phyloP scores from a whole-genome alignment of 2,888 invertebrate genomes.

The Eledona agricola region DNA sequence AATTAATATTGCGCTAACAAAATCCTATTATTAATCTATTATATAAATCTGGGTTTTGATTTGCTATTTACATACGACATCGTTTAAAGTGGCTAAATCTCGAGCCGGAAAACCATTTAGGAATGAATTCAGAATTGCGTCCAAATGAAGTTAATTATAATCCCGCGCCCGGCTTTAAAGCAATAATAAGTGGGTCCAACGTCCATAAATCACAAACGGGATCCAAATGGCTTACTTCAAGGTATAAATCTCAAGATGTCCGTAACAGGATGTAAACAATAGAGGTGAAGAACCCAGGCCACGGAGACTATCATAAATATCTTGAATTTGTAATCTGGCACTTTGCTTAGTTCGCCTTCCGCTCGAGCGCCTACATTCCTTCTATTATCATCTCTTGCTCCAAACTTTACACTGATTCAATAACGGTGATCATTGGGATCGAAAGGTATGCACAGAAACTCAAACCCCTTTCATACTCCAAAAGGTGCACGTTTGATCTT shows the following conservation, averaged over 20 bases:
- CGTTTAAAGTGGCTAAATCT: too few species aligned
- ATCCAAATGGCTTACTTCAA: constrained; percentile 52
- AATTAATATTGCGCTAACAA: too few species aligned
- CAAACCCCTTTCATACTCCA: too few species aligned
- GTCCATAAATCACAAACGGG: constrained; percentile 52
- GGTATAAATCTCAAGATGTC: constrained; percentile 61
- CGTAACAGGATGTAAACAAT: constrained; percentile 63
- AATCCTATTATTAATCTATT: too few species aligned
- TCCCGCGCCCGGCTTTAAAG: constrained; percentile 34
- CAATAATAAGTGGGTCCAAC: constrained; percentile 46
- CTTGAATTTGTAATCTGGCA: constrained; percentile 61
- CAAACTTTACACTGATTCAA: constrained; percentile 44
- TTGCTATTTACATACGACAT: too few species aligned
- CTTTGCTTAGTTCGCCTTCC: constrained; percentile 58
- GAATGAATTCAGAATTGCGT: too few species aligned
- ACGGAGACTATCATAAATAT: constrained; percentile 62
- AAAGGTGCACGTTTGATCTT: too few species aligned
- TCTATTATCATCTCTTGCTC: constrained; percentile 52
- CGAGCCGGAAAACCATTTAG: too few species aligned
- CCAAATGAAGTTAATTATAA: constrained; percentile 26
- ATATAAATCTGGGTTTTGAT: too few species aligned
- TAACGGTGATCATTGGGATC: constrained; percentile 39
- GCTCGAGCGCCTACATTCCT: constrained; percentile 59
- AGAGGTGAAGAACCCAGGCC: constrained; percentile 60
- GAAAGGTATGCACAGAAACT: constrained; percentile 34